Conservation (phyloP, 2,113 vertebrate species). For the Sturnira hondurensis region DNA sequence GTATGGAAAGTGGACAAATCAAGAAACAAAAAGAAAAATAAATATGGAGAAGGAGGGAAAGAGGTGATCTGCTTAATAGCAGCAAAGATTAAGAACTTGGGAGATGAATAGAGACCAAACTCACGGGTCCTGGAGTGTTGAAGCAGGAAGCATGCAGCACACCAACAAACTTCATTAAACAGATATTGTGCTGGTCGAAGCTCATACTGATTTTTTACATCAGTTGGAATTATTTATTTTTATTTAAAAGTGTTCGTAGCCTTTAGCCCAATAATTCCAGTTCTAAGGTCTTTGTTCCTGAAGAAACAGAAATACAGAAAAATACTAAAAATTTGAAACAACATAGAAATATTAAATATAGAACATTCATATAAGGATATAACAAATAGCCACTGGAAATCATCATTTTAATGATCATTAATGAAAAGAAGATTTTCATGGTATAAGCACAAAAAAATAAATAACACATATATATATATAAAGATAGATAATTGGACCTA, state of each 20-base stretch:
- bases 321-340: neutral
- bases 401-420: constrained; percentile 5
- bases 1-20: neutral
- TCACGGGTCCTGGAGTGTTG: neutral
- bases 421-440: neutral
- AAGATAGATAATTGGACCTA: neutral
- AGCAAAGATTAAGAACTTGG: neutral
- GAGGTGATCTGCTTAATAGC: neutral
- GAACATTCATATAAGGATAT: neutral
- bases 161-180: neutral
- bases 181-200: neutral
- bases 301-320: neutral
- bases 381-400: neutral
- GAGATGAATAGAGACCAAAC: neutral
- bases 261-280: neutral
- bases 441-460: neutral
- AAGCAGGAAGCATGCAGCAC: neutral
- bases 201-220: neutral
- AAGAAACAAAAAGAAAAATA: neutral
- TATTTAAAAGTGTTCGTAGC: neutral
- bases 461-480: neutral
- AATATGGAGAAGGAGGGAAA: neutral
- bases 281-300: neutral
- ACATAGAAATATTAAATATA: neutral
- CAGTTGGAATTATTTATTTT: neutral